Base-by-base conservation (phyloP, 1,140 invertebrate species). In the Kradibia gibbosae region DNA sequence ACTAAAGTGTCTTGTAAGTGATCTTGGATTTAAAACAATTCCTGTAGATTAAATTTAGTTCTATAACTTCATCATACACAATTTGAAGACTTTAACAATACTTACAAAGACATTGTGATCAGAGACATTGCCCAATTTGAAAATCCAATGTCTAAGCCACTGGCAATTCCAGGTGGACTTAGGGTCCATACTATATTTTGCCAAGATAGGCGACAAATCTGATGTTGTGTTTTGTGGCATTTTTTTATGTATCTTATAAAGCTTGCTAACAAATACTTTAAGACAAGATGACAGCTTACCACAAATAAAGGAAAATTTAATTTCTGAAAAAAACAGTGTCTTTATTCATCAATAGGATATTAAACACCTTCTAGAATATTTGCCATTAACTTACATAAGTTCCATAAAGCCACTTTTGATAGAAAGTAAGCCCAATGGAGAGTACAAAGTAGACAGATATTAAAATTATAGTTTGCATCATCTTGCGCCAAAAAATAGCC, bases 61-160 rank as follows among this genome's bases (percentile, higher is more conserved):
- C n/a, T n/a, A n/a, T n/a, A n/a, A n/a, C n/a, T n/a, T n/a, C n/a
- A n/a, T n/a, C n/a, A n/a, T n/a, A n/a, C n/a, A n/a, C n/a, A n/a
- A n/a, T n/a, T 31, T 3, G 31, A 62, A 31, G n/a, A 7, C 1
- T 25, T 5, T 53, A 22, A 72, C n/a, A 80, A 83, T 86, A 93
- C 94, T 93, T 92, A 99, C 92, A 99, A 92, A 39, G 97, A 98
- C 81, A 99, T 95, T 42, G 96, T 97, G 39, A 99, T 97, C 82
- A 98, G 93, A 87, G 97, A 96, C 85, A 99, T 93, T 39, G 96
- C 97, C 98, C 98, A 99, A 90, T 99, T 99, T 13, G 98, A 99
- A 88, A 99, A 95, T 28, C 97, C 98, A 88, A 99, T 98, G 89
- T 99, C 98, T 62, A 99, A 93, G 17, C 97, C 97, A 91, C 97